Evolutionary conservation across 2,797 vertebrate genomes (phyloP), one percentile per base, ranked within the genome.

Genomic region (Hydrolagus colliei): DNA sequence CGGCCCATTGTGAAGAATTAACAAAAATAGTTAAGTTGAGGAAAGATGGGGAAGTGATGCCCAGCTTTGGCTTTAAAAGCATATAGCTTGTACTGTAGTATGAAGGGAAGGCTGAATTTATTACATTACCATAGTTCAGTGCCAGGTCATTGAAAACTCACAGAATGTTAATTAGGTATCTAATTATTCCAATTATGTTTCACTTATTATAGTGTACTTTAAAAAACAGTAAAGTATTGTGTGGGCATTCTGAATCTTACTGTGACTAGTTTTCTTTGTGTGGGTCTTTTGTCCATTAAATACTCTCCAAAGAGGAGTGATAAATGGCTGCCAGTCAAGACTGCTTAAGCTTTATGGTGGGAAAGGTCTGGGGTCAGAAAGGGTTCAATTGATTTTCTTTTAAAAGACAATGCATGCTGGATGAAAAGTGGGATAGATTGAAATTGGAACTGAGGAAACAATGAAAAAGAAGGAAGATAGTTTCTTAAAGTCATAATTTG

Each of bases 321-420:
- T 84, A 71, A 71, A 68, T 84, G 79, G 65, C 18, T 84, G 79
- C 68, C 79, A 84, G 65, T 84, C 79, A 84, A 71, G n/a, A 68
- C 79, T 52, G 32, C 32, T 52, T 84, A 9, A 84, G 65, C 65
- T 68, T 71, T 84, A 84, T 84, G 18, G 65, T 41, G 52, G 16
- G 18, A 59, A 68, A 68, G 32, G 79, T 65, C 22, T 67, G 11
- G 4, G 16, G 79, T 35, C 65, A 84, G 65, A 68, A 52, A 41
- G 20, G 79, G 65, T 52, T 84, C 65, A 41, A 71, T 84, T 68
- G 32, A 14, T 68, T 84, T 71, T 52, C 41, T 52, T 52, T 41
- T 32, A 16, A 32, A 35, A 9, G 9, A 82, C 65, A 63, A 84
- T 20, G 65, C 62, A 82, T 41, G 41, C 27, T 84, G 18, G 32